Evolutionary conservation across 2,888 invertebrate genomes (phyloP).

Genomic region (Penaeus monodon): DNA sequence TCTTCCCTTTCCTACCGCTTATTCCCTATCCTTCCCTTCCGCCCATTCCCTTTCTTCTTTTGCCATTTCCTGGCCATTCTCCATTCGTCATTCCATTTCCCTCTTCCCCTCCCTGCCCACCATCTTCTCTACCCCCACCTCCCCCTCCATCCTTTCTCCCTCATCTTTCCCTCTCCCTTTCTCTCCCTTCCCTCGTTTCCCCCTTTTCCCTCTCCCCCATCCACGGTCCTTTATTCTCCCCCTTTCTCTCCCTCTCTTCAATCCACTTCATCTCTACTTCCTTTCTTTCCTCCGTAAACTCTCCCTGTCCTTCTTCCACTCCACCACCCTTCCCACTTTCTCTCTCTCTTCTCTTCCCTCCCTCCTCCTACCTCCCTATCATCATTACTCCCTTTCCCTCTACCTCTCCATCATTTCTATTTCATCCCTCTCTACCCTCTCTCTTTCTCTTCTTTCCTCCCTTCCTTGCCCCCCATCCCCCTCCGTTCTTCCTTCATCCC

Average conservation of each 20-base stretch:
- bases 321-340: too few relatives aligned
- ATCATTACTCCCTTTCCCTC: too few relatives aligned
- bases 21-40: not conserved
- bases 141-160: not conserved
- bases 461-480: too few relatives aligned
- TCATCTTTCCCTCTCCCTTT: not conserved
- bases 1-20: not conserved
- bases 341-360: too few relatives aligned
- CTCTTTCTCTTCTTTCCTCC: too few relatives aligned
- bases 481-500: too few relatives aligned
- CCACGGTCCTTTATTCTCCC: not conserved
- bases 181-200: not conserved
- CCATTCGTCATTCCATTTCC: not conserved
- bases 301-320: too few relatives aligned
- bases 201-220: not conserved
- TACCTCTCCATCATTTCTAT: too few relatives aligned
- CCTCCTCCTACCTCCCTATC: too few relatives aligned
- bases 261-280: not conserved
- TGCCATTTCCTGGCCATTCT: not conserved
- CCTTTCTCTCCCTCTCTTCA: not conserved
- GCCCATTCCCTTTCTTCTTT: not conserved
- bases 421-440: too few relatives aligned
- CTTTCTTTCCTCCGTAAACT: too few relatives aligned
- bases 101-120: not conserved
- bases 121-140: too few relatives aligned